These are phyloP conservation scores for Hydrotaea cyrtoneurina DNA, from an alignment of 2,888 invertebrate genomes.

Conservation along the genomic window DNA sequence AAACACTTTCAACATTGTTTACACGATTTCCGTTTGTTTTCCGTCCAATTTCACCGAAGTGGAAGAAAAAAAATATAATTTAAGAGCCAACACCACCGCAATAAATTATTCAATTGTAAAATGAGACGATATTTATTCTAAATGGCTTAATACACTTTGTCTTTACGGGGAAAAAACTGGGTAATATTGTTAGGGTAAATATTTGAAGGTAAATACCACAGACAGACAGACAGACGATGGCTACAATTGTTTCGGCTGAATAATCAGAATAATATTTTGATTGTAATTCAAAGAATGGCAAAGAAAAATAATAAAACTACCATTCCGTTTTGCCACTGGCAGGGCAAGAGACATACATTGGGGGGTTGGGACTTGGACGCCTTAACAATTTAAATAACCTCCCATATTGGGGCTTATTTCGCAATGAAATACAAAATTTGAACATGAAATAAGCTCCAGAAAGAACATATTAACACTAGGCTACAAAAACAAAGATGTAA, in stretches of 20 bases:
- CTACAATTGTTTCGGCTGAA: background rate
- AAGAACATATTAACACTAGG: too few relatives aligned
- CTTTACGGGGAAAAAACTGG: background rate
- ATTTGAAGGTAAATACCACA: conserved; percentile 2
- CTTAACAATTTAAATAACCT: too few relatives aligned
- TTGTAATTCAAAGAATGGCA: conserved; percentile 15
- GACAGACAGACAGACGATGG: background rate
- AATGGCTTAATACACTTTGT: conserved; percentile 47
- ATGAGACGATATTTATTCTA: conserved; percentile 32
- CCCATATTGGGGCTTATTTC: too few relatives aligned
- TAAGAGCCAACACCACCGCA: conserved; percentile 23
- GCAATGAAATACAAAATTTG: too few relatives aligned
- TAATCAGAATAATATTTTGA: conserved; percentile 10
- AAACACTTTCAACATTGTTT: conserved; percentile 26
- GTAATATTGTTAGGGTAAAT: conserved; percentile 30
- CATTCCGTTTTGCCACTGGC: background rate
- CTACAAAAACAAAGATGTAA: too few relatives aligned
- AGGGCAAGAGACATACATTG: too few relatives aligned
- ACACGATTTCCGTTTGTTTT: conserved; percentile 38
- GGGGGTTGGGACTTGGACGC: too few relatives aligned
- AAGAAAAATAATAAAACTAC: background rate
- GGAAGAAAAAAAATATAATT: conserved; percentile 16
- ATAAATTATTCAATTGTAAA: conserved; percentile 52
- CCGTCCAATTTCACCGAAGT: conserved; percentile 24
- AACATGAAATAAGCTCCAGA: too few relatives aligned